Evolutionary conservation across 2,797 vertebrate genomes (phyloP).

Genomic region (Myotis daubentonii): DNA sequence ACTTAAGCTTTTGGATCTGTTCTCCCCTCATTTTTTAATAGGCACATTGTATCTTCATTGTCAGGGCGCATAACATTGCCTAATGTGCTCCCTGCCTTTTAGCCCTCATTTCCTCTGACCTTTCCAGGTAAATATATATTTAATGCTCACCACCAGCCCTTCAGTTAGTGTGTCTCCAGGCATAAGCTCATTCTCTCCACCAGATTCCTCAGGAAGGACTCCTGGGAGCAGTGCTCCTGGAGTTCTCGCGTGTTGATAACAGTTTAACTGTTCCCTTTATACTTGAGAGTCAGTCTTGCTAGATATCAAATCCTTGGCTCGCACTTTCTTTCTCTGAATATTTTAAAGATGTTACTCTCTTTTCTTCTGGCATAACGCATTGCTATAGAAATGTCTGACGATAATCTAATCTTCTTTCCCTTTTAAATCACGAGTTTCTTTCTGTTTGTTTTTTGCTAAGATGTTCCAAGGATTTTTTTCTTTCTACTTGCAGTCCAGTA

Average conservation of each 20-base stretch:
- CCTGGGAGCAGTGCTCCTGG: not conserved
- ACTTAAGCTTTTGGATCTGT: not conserved
- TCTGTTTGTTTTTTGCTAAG: not conserved
- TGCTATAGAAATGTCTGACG: not conserved
- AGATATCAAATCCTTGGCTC: not conserved
- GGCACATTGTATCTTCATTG: not conserved
- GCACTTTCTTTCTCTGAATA: conserved; percentile 15
- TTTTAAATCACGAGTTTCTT: not conserved
- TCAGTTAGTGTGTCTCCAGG: conserved; percentile 42
- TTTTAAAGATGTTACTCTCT: conserved; percentile 3
- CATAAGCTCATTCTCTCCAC: not conserved
- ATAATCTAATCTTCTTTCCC: conserved; percentile 29
- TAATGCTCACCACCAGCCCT: conserved; percentile 32
- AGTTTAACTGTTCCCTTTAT: not conserved
- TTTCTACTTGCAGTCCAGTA: not conserved
- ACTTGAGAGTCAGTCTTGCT: conserved; percentile 15
- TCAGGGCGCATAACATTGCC: not conserved
- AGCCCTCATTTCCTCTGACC: conserved; percentile 5
- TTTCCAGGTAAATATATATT: conserved; percentile 63
- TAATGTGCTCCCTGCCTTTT: not conserved
- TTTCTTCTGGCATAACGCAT: not conserved
- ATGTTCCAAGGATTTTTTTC: not conserved
- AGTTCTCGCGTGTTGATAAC: not conserved
- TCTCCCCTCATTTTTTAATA: not conserved
- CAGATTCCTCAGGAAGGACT: not conserved